Percentiles rank a stretch among this genome's conserved stretches.
Conservation (phyloP, 2,888 invertebrate genomes). For the Cosmia trapezina region DNA sequence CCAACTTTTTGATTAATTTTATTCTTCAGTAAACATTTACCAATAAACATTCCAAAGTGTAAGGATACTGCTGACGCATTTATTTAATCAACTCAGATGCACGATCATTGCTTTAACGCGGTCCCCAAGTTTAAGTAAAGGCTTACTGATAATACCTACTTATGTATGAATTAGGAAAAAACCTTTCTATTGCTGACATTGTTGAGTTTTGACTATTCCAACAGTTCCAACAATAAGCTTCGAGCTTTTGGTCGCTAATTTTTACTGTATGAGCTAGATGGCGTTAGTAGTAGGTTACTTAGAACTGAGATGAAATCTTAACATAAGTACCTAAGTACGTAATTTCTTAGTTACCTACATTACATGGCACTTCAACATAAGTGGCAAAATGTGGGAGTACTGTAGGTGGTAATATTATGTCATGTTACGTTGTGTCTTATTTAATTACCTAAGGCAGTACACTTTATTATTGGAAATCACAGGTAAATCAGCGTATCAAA, state of each 20-base stretch:
- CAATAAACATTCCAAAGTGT: conserved; percentile 4
- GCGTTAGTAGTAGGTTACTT: conserved; percentile 26
- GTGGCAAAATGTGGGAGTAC: neutral
- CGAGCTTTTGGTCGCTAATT: neutral
- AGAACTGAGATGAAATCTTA: neutral
- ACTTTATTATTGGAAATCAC: neutral
- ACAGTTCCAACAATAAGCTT: neutral
- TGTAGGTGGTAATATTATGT: neutral
- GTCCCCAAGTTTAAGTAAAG: neutral
- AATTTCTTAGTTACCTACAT: neutral
- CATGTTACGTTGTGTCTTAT: too few species aligned
- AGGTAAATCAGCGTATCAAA: neutral
- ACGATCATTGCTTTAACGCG: neutral
- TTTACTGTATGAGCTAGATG: conserved; percentile 23
- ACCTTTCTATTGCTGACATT: neutral
- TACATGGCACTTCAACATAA: neutral
- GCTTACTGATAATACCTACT: neutral
- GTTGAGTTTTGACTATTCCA: too few species aligned
- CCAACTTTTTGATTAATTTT: neutral
- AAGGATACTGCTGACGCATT: conserved; percentile 19
- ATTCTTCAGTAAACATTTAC: conserved; percentile 9
- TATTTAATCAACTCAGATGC: conserved; percentile 15
- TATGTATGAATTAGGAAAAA: neutral
- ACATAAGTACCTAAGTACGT: neutral
- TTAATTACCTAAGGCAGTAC: neutral